These are phyloP conservation scores for Galbula dea DNA, from an alignment of 2,113 vertebrate genomes.

Conservation along the genomic window DNA sequence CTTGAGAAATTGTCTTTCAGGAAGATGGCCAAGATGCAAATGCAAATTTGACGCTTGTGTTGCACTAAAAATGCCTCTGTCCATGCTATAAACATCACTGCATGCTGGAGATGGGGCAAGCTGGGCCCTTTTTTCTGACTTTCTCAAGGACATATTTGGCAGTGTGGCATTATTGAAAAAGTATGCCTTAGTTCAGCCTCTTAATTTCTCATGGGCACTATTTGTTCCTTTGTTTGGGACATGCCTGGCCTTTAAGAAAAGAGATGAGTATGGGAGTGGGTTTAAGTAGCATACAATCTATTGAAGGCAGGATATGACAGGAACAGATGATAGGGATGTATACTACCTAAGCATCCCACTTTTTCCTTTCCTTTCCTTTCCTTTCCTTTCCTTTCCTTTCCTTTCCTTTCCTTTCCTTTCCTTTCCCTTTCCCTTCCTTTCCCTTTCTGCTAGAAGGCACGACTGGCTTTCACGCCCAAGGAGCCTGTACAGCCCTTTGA, in stretches of 20 bases:
- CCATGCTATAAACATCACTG: constrained; percentile 11
- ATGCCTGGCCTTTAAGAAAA: background rate
- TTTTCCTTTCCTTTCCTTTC: background rate
- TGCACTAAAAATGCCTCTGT: background rate
- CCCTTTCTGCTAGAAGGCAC: background rate
- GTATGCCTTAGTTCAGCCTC: background rate
- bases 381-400: background rate
- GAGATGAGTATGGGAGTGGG: background rate
- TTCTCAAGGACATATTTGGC: background rate
- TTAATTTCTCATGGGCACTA: background rate
- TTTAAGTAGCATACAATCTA: background rate
- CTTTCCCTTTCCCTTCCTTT: background rate
- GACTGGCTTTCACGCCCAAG: background rate
- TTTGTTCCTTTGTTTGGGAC: background rate
- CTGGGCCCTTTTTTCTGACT: background rate
- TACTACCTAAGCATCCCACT: background rate
- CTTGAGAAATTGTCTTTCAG: background rate
- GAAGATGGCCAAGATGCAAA: background rate
- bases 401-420: background rate
- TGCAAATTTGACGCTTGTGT: background rate
- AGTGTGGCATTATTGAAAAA: background rate
- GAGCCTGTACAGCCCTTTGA: background rate
- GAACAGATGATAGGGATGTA: too few species aligned
- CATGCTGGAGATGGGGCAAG: background rate
- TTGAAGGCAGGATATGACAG: background rate